Conservation (phyloP, 2,797 vertebrate genomes). For the Spheniscus humboldti region DNA sequence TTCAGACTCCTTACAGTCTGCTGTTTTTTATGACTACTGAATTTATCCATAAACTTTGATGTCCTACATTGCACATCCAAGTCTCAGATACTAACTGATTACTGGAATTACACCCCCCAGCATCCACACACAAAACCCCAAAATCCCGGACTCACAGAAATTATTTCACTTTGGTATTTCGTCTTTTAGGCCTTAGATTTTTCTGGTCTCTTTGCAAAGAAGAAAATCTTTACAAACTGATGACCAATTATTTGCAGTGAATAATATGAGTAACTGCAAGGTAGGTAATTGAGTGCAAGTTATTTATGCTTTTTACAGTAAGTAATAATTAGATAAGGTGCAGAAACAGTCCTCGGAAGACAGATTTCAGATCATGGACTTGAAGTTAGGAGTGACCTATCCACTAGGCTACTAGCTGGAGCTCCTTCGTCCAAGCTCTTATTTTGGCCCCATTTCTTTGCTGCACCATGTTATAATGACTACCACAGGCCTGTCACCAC, state of each 20-base stretch:
- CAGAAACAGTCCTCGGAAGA: background rate
- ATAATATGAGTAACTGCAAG: background rate
- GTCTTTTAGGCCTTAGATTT: background rate
- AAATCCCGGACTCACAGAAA: background rate
- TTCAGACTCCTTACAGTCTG: background rate
- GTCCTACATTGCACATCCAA: background rate
- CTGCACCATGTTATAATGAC: background rate
- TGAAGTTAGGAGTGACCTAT: background rate
- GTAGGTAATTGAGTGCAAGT: background rate
- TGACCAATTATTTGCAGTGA: background rate
- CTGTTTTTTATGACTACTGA: background rate
- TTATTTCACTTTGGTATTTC: background rate
- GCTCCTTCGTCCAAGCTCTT: background rate
- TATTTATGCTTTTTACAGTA: background rate
- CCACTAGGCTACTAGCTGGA: background rate
- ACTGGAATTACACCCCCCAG: background rate
- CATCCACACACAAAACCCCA: background rate
- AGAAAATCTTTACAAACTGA: background rate
- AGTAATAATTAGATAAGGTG: background rate
- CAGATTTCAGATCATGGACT: background rate
- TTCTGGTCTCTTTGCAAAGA: background rate
- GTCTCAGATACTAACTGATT: background rate
- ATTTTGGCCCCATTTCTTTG: background rate
- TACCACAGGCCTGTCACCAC: background rate
- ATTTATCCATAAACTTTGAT: background rate